These are phyloP conservation scores for Protophormia terraenovae DNA, from an alignment of 2,888 invertebrate genomes.

Conservation along the genomic window DNA sequence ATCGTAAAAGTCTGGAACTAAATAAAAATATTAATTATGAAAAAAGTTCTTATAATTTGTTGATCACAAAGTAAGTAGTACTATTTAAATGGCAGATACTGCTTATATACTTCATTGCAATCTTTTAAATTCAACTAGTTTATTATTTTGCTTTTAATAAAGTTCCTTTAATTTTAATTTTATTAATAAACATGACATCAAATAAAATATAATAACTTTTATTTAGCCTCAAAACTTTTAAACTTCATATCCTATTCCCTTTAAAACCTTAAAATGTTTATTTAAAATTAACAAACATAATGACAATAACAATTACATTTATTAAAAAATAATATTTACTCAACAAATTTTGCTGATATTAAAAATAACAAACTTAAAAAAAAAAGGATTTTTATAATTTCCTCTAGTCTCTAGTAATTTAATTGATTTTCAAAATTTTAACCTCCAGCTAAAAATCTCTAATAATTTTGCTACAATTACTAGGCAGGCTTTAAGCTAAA, in stretches of 20 bases:
- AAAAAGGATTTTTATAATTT: slow-evolving; percentile 17
- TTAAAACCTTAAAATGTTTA: neutral
- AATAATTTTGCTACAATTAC: neutral
- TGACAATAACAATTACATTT: neutral
- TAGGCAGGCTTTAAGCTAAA: neutral
- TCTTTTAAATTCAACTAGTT: no score
- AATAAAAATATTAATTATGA: no score
- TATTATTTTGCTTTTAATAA: no score
- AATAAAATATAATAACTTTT: no score
- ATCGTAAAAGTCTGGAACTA: no score
- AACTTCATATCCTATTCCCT: neutral
- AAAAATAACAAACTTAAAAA: no score
- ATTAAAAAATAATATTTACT: slow-evolving; percentile 1
- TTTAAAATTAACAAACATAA: neutral
- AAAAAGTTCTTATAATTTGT: no score
- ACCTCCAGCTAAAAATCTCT: neutral
- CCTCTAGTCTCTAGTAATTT: neutral
- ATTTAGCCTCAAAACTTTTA: neutral
- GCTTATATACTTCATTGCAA: no score
- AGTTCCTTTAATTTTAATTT: no score
- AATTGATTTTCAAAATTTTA: slow-evolving; percentile 33
- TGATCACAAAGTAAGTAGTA: no score
- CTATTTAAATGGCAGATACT: no score
- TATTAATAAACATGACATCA: no score
- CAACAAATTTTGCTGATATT: neutral